Base-by-base conservation (phyloP, 2,888 invertebrate species). In the Kuschelorhynchus macadamiae region DNA sequence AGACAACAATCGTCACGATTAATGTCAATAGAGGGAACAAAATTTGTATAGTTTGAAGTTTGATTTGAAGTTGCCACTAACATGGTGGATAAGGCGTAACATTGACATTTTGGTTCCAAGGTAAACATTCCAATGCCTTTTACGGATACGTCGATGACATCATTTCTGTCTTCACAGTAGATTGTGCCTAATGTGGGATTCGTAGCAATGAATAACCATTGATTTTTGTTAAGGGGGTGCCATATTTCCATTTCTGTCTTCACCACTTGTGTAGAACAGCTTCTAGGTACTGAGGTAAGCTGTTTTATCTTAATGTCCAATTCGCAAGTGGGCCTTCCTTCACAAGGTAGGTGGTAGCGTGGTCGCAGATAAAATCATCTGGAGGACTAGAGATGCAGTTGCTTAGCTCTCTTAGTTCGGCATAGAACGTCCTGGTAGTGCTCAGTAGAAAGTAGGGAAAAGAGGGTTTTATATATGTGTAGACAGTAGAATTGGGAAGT, bases 11-110 rank as follows among this genome's bases (percentile, higher is more conserved):
- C 36, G 18, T 64, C 52, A 18, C 14, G 20, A 11, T 17, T 9
- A 9, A 64, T 64, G 20, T 65, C 50, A 9, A 65, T n/a, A 3
- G 50, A 12, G 1, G 59, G 57, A 1, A 57, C 47, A 12, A 12
- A 59, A 17, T 57, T 57, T 17, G 50, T 52, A 25, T 50, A 65
- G 36, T 65, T 65, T n/a, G 18, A 2, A 12, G 57, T 39, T 21
- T 18, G 16, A 47, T 59, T 36, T 8, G 46, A 47, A 3, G 14
- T 33, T 8, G 59, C 47, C 12, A 16, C 12, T 12, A 59, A 33
- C 5, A 49, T 12, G 16, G 59, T 47, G 1, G 59, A 59, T n/a
- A 33, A 14, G 1, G 36, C 47, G 14, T 47, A 59, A 20, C 47
- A 47, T 36, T 47, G 36, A 21, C 53, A 53, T 21, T 18, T 36